phyloP scores from a whole-genome alignment of 2,113 vertebrate species.

The Colius striatus region DNA sequence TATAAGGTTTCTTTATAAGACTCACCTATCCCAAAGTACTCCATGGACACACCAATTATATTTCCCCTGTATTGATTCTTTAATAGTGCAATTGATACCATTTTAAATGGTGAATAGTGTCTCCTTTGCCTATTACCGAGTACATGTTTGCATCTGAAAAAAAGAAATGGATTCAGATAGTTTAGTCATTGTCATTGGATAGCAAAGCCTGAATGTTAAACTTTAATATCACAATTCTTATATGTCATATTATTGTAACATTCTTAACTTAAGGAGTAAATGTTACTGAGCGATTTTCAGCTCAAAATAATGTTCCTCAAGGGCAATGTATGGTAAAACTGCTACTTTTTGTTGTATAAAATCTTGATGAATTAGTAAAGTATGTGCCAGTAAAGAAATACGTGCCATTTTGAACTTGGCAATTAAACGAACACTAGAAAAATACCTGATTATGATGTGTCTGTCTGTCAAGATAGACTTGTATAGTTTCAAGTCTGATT shows the following conservation, averaged over 20 bases:
- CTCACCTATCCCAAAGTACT: background rate
- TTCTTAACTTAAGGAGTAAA: background rate
- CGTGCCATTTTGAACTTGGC: background rate
- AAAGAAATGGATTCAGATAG: background rate
- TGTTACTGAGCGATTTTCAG: background rate
- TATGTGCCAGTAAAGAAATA: background rate
- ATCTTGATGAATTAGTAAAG: background rate
- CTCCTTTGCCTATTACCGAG: background rate
- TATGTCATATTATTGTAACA: background rate
- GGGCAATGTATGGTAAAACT: background rate
- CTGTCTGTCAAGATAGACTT: background rate
- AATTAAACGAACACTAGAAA: background rate
- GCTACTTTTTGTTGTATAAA: background rate
- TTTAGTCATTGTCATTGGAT: background rate
- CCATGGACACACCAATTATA: accelerated
- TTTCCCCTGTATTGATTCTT: background rate
- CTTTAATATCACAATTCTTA: background rate
- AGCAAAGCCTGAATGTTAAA: background rate
- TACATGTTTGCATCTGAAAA: background rate
- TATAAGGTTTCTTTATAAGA: background rate
- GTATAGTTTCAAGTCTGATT: background rate
- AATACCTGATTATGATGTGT: background rate
- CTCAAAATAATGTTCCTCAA: background rate
- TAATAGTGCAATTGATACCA: background rate
- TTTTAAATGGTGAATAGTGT: background rate